Evolutionary conservation across 2,888 invertebrate genomes (phyloP).

Genomic region (Diploptera punctata): DNA sequence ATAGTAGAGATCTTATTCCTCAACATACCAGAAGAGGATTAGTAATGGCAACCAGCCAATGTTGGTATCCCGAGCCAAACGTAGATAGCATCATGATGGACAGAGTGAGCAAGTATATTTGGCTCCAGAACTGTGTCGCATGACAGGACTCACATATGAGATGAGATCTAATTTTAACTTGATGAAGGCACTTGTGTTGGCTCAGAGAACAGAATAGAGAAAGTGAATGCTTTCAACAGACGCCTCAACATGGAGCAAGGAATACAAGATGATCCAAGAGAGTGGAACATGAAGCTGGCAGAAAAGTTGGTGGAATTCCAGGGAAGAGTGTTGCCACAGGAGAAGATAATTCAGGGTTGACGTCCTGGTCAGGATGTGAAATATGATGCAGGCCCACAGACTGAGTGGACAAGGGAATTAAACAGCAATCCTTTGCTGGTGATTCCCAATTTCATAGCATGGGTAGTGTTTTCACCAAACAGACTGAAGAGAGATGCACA

Average conservation of each 20-base stretch:
- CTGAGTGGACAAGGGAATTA: slow-evolving; percentile 81
- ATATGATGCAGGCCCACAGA: slow-evolving; percentile 61
- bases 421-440: slow-evolving; percentile 51
- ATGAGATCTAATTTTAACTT: slow-evolving; percentile 68
- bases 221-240: slow-evolving; percentile 69
- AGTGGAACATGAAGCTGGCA: slow-evolving; percentile 58
- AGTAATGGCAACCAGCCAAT: slow-evolving; percentile 74
- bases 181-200: slow-evolving; percentile 77
- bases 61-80: slow-evolving; percentile 72
- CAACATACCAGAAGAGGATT: slow-evolving; percentile 72
- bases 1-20: too few relatives aligned
- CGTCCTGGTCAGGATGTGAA: slow-evolving; percentile 44
- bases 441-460: neutral
- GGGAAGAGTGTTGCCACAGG: slow-evolving; percentile 69
- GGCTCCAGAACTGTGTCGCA: slow-evolving; percentile 83
- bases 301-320: slow-evolving; percentile 66
- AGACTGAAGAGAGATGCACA: neutral
- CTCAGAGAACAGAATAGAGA: slow-evolving; percentile 70
- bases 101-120: slow-evolving; percentile 71
- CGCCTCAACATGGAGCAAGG: slow-evolving; percentile 62
- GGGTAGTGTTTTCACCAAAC: neutral
- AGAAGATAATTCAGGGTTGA: slow-evolving; percentile 66
- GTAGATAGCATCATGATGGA: slow-evolving; percentile 75
- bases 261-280: slow-evolving; percentile 65
- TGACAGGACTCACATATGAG: slow-evolving; percentile 79